Base-by-base conservation (phyloP, 2,113 vertebrate species). In the Neodon shergylaensis region DNA sequence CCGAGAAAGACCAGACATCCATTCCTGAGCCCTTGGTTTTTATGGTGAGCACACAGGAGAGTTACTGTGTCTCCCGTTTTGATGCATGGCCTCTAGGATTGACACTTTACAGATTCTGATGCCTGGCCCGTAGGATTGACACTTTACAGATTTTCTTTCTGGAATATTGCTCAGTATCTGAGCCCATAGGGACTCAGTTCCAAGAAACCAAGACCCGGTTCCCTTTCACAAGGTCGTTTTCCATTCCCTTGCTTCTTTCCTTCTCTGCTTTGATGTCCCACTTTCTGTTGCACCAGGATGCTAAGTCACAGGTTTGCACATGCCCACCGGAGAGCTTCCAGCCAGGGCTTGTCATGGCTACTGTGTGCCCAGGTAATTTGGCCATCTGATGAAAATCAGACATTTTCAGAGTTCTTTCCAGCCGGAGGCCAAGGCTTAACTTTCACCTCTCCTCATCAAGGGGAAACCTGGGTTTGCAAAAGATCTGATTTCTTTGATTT, bases 401-500 rank as follows among this genome's bases (percentile, higher is more conserved):
- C 91, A 79, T 96, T 96, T 95, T 39, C 44, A 79, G 77, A 83
- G 79, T 82, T 92, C 88, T 96, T 97, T 96, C 91, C 92, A 92
- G 95, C 65, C 94, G 3, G 86, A 92, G 65, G 77, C 95, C 73
- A 68, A 36, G 66, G 90, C 94, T 95, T 94, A 58, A 76, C 10
- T 94, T 92, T 78, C 28, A 22, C 83, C 58, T 47, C 63, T 89
- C 76, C 91, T 88, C 91, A 39, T 90, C 97, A 89, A 74, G 42
- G 63, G 21, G 54, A 49, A 93, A 58, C 91, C 72, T 79, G 28
- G 10, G 65, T 96, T 95, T 97, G 89, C 79, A 95, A 98, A 97
- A 89, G 87, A 96, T 96, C 94, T 91, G 93, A 91, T 97, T 97
- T 97, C 97, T 98, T 97, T 97, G 92, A 97, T 97, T 98, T 98